Evolutionary conservation across 2,113 vertebrate genomes (phyloP), one percentile per base, ranked within the genome.

Genomic region (Semnornis frantzii): DNA sequence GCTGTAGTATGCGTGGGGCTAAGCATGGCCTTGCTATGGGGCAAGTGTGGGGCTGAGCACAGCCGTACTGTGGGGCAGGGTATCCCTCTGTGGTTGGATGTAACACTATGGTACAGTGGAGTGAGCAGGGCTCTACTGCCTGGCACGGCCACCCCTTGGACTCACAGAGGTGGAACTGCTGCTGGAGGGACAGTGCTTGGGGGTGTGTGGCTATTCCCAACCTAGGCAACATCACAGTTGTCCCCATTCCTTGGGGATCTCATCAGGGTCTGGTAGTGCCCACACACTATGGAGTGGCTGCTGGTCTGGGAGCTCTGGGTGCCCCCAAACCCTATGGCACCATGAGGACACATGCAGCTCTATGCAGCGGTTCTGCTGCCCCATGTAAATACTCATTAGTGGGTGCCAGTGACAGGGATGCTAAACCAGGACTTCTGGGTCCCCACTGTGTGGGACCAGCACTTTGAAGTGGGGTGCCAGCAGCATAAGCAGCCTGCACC

Each of bases 401-500:
- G 63, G 55, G 30, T 58, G 63, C 16, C 2, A 27, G 80, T 33
- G 18, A 48, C 30, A 1, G 79, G 71, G 75, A 85, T 16, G 63
- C 85, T 0, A 24, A 82, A 37, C 34, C n/a, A 1, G 84, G 87
- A 70, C 34, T 24, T 58, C 63, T n/a, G 55, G 60, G 65, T 69
- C 44, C 42, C n/a, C 57, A 31, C 12, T 19, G 60, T 14, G 76
- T 31, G 59, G 59, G 55, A 30, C 76, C 6, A 6, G 30, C 42
- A 0, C 89, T 93, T 96, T 93, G 82, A 94, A 94, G 91, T 6
- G 5, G 27, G 65, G 15, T 78, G 88, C 87, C 13, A 5, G 82
- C 15, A 27, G 91, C 88, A 37, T 4, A 31, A 69, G 77, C 11
- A 20, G 79, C 31, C 58, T 85, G 76, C 68, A 79, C 46, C 84